These are phyloP conservation scores for Pteronotus mesoamericanus DNA, from an alignment of 2,797 vertebrate genomes.

Conservation along the genomic window DNA sequence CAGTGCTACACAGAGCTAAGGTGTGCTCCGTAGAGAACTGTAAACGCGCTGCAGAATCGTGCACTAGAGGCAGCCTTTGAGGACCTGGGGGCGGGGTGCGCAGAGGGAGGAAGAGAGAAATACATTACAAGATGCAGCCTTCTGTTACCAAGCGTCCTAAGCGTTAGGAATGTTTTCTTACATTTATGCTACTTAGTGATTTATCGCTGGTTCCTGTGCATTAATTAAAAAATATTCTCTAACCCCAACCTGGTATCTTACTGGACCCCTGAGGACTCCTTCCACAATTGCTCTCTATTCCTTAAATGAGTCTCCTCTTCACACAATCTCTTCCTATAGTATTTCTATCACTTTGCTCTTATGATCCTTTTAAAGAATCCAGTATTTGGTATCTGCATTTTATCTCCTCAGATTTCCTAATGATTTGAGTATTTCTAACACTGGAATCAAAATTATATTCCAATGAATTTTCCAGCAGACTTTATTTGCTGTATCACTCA, in stretches of 20 bases:
- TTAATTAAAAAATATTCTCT: neutral
- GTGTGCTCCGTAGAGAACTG: neutral
- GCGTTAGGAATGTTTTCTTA: neutral
- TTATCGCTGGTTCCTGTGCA: neutral
- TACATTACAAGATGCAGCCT: neutral
- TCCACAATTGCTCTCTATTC: neutral
- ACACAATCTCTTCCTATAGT: neutral
- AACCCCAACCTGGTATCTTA: neutral
- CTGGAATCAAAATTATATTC: neutral
- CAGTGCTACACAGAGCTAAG: accelerated
- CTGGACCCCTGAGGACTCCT: neutral
- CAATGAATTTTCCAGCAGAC: neutral
- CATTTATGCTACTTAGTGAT: neutral
- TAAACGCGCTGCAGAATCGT: neutral
- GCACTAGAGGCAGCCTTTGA: no score
- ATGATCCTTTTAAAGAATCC: neutral
- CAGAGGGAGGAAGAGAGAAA: neutral
- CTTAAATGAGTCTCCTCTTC: neutral
- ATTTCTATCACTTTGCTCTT: neutral
- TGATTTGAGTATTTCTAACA: neutral
- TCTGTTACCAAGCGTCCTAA: no score
- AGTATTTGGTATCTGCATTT: neutral
- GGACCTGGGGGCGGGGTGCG: no score
- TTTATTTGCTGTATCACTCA: neutral
- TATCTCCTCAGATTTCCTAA: neutral